Evolutionary conservation across 1,140 invertebrate species (phyloP), one percentile per base, ranked within the genome.

Genomic region (Drosophila pallidifrons): DNA sequence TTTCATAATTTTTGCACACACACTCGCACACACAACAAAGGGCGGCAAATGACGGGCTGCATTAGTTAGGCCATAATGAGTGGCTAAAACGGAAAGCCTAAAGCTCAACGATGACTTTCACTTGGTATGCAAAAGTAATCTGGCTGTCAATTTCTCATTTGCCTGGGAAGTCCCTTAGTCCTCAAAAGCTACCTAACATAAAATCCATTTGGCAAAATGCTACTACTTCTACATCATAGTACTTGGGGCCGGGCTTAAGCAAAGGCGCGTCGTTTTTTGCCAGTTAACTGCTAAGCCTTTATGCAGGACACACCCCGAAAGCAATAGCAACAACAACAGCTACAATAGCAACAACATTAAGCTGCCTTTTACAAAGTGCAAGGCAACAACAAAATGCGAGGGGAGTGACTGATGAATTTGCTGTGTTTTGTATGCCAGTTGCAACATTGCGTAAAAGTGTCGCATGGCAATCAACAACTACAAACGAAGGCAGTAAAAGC

Each of bases 221-320:
- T 75, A 35, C 32, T 54, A 35, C 49, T 63, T 38, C 11, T 25
- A 25, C 3, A 3, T 25, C 20, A 3, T 25, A 1, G 6, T 35
- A 38, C 35, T 38, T 38, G 8, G 8, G 15, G 46, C 16, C 55
- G 54, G 41, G 41, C 49, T 75, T 55, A 47, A 55, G 28, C 51
- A 55, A 43, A 13, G n/a, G 41, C 16, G 13, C 61, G 74, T 20
- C 67, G 47, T 43, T 75, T 25, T 16, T 73, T 61, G 61, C 79
- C 75, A 69, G 81, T 79, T 88, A 77, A 82, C 74, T 74, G 76
- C 61, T 79, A 88, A 87, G 76, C 82, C 68, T 28, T 75, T 67
- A 46, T 59, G 58, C 81, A 45, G 57, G 20, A 61, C 28, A 59
- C 54, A 20, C 11, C 28, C 8, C 5, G 20, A 32, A 32, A 43